These are phyloP conservation scores for Ichneumoninae sp. DNA, from an alignment of 2,888 invertebrate species.

Conservation along the genomic window DNA sequence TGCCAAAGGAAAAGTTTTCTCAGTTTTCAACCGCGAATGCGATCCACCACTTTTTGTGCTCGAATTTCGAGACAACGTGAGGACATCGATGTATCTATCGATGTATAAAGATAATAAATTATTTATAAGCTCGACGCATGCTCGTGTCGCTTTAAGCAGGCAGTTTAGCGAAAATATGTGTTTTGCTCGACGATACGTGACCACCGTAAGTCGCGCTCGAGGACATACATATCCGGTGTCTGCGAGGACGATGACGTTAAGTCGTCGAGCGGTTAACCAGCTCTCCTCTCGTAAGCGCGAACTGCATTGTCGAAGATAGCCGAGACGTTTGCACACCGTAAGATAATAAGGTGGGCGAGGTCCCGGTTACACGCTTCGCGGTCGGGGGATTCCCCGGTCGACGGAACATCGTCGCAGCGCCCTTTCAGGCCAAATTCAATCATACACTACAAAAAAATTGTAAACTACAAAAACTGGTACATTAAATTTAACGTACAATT, in stretches of 20 bases:
- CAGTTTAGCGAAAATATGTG: constrained; percentile 36
- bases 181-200: constrained; percentile 76
- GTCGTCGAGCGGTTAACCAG: constrained; percentile 54
- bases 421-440: constrained; percentile 20
- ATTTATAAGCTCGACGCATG: not conserved
- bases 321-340: constrained; percentile 52
- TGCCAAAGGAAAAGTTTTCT: not conserved
- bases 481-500: no score
- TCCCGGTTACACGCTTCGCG: constrained; percentile 79
- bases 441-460: not conserved
- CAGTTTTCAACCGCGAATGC: not conserved
- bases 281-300: constrained; percentile 44
- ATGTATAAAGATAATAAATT: not conserved
- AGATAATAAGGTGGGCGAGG: constrained; percentile 80
- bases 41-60: not conserved
- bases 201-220: constrained; percentile 77
- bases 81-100: not conserved
- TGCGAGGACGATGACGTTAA: constrained; percentile 49
- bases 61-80: not conserved
- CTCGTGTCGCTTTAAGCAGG: not conserved
- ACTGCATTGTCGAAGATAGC: constrained; percentile 56
- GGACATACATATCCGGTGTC: constrained; percentile 77
- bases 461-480: no score
- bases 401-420: constrained; percentile 28
- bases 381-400: constrained; percentile 68